phyloP scores from a whole-genome alignment of 2,113 vertebrate genomes.

The Balaenoptera acutorostrata region DNA sequence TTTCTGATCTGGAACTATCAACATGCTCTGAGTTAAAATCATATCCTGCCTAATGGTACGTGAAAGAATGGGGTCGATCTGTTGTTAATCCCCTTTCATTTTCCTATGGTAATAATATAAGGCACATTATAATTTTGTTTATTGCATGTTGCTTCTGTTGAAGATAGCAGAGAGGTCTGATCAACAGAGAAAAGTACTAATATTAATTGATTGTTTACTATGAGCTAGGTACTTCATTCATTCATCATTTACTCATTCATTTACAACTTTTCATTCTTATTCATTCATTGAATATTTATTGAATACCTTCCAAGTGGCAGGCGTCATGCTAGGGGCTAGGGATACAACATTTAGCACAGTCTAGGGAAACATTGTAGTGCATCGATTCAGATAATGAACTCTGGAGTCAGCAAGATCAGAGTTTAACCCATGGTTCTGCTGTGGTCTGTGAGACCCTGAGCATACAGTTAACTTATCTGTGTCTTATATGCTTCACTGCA shows the following conservation, averaged over 20 bases:
- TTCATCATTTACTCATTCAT: not conserved
- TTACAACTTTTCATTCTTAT: not conserved
- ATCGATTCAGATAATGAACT: not conserved
- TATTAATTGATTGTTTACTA: not conserved
- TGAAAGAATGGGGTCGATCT: not conserved
- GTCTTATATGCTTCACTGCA: not conserved
- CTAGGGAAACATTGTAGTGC: not conserved
- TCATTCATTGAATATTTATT: not conserved
- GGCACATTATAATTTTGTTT: not conserved
- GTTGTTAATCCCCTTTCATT: not conserved
- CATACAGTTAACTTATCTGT: not conserved
- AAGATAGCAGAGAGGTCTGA: not conserved
- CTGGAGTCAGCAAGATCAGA: not conserved
- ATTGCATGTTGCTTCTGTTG: not conserved
- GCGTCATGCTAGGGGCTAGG: not conserved
- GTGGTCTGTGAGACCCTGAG: not conserved
- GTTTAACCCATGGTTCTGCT: not conserved
- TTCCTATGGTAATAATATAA: not conserved
- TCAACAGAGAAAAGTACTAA: not conserved
- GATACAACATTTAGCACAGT: not conserved
- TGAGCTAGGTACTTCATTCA: not conserved
- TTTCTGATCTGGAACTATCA: constrained; percentile 20
- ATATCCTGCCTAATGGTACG: not conserved
- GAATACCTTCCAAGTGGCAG: not conserved
- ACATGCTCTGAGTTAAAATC: not conserved